These are phyloP conservation scores for Anguilla anguilla DNA, from an alignment of 2,797 vertebrate genomes.

Conservation along the genomic window DNA sequence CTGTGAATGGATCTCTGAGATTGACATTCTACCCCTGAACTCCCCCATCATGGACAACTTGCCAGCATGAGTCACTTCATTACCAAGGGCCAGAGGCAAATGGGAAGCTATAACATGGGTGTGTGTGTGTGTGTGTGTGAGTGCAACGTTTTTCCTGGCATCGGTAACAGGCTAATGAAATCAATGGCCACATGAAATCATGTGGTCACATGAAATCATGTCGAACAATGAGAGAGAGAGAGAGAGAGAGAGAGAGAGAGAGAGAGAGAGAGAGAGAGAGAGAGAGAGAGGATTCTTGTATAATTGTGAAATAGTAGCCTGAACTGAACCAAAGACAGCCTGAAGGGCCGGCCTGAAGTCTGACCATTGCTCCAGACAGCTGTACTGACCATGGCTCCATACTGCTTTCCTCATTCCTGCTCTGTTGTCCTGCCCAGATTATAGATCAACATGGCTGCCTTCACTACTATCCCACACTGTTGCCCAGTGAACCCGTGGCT, in stretches of 20 bases:
- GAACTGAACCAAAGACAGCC: too few relatives aligned
- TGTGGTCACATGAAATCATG: too few relatives aligned
- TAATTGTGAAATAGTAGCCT: too few relatives aligned
- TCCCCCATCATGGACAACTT: background rate
- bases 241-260: too few relatives aligned
- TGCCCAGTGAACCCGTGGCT: background rate
- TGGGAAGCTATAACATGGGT: background rate
- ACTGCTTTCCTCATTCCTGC: background rate
- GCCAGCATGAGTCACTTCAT: background rate
- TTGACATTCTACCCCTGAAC: slow-evolving; percentile 14
- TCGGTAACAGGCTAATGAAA: background rate
- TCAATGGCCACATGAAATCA: background rate
- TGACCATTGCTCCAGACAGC: background rate
- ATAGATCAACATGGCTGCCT: background rate
- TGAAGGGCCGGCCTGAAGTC: background rate
- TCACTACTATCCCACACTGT: background rate
- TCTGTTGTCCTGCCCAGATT: background rate
- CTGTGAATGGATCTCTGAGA: background rate
- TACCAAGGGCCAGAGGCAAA: slow-evolving; percentile 7
- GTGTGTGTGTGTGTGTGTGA: background rate
- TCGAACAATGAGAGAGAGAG: too few relatives aligned
- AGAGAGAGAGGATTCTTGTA: too few relatives aligned
- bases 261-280: too few relatives aligned
- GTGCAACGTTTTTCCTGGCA: background rate
- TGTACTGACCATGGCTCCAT: background rate